phyloP scores from a whole-genome alignment of 2,888 invertebrate species.

The Tenodera sinensis region DNA sequence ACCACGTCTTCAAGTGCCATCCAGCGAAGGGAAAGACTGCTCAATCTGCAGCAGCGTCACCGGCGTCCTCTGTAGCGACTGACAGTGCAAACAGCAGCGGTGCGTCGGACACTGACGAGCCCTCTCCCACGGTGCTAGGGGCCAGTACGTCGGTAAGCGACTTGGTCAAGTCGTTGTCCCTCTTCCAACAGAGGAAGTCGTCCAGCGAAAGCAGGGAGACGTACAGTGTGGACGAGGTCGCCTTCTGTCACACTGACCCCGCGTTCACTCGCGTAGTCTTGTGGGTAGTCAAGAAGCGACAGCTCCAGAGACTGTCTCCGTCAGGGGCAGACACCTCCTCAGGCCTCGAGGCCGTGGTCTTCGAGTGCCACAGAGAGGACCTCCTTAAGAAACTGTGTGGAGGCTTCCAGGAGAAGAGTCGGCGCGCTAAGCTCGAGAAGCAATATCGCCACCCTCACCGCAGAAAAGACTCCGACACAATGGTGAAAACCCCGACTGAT shows the following conservation, averaged over 20 bases:
- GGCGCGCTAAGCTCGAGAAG: conserved; percentile 34
- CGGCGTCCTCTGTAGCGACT: conserved; percentile 26
- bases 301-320: conserved; percentile 2
- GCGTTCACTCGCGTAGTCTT: conserved; percentile 39
- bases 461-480: conserved; percentile 26
- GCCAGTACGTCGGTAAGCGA: conserved; percentile 4
- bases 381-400: conserved; percentile 37
- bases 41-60: conserved; percentile 16
- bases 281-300: conserved; percentile 38
- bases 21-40: conserved; percentile 13
- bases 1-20: conserved; percentile 31
- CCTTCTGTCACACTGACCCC: conserved; percentile 41
- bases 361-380: conserved; percentile 37
- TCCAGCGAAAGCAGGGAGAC: conserved; percentile 27
- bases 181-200: conserved; percentile 19
- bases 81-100: conserved; percentile 39
- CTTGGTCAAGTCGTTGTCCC: conserved; percentile 21
- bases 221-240: conserved; percentile 37
- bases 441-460: conserved; percentile 33
- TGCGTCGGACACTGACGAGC: conserved; percentile 36
- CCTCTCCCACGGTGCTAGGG: background rate
- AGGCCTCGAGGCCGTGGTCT: conserved; percentile 38
- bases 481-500: background rate
- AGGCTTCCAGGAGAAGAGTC: conserved; percentile 37
- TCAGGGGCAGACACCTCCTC: conserved; percentile 9